Evolutionary conservation across 2,888 invertebrate genomes (phyloP).

Genomic region (Ornithoptera priamus): DNA sequence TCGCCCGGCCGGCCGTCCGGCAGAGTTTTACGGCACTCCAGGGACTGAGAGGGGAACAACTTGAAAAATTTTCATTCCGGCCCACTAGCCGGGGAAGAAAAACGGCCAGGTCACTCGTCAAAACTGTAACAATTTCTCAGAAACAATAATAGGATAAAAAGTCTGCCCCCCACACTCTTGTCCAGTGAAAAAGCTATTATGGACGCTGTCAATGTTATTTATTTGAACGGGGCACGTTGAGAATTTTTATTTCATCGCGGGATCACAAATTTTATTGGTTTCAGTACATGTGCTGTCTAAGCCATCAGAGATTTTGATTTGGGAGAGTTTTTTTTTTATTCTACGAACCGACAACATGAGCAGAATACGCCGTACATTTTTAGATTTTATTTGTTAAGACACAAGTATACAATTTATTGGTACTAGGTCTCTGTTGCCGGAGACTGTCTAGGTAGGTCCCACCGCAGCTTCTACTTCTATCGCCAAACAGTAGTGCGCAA

Average conservation of each 20-base stretch:
- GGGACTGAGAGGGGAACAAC: conserved; percentile 71
- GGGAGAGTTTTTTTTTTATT: conserved; percentile 12
- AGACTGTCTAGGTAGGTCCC: too few relatives aligned
- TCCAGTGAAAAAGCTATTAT: conserved; percentile 71
- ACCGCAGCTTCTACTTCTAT: too few relatives aligned
- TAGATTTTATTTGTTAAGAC: too few relatives aligned
- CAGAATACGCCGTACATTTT: too few relatives aligned
- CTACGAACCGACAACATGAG: too few relatives aligned
- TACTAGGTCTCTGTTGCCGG: too few relatives aligned
- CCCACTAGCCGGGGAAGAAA: conserved; percentile 69
- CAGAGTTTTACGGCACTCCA: conserved; percentile 77
- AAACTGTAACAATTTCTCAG: conserved; percentile 80
- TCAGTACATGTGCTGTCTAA: conserved; percentile 43
- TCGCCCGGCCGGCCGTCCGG: conserved; percentile 63
- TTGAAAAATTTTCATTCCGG: conserved; percentile 80
- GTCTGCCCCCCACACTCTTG: conserved; percentile 51
- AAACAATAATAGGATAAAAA: conserved; percentile 77
- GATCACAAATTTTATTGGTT: conserved; percentile 74
- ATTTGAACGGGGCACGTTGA: conserved; percentile 68
- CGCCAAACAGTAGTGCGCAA: too few relatives aligned
- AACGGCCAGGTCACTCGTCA: conserved; percentile 78
- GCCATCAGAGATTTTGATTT: conserved; percentile 24
- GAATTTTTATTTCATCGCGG: conserved; percentile 76
- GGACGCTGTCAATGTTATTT: conserved; percentile 78
- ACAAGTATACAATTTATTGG: too few relatives aligned